These are phyloP conservation scores for Stenoptilia bipunctidactyla DNA, from an alignment of 2,888 invertebrate species.

Conservation along the genomic window DNA sequence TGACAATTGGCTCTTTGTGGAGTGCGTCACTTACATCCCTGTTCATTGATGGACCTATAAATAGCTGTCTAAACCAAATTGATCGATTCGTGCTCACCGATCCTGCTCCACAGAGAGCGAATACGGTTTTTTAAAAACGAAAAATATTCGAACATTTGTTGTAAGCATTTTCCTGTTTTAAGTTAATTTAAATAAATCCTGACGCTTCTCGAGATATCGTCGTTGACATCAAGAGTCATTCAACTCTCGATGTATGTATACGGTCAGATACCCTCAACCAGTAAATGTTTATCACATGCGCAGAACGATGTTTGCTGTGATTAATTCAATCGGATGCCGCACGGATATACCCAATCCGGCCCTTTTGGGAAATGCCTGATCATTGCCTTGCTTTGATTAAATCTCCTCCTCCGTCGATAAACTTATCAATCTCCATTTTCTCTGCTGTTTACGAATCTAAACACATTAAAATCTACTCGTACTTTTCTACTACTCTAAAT, in stretches of 20 bases:
- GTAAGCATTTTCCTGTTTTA: no score
- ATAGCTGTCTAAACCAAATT: conserved; percentile 36
- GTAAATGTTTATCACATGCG: conserved; percentile 26
- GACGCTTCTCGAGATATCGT: not conserved
- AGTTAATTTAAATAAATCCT: no score
- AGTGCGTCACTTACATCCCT: conserved; percentile 28
- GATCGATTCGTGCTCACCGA: conserved; percentile 35
- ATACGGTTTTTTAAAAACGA: not conserved
- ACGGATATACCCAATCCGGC: conserved; percentile 35
- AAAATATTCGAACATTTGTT: conserved; percentile 1
- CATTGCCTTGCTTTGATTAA: conserved; percentile 31
- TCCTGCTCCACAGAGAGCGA: not conserved
- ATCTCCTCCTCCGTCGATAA: conserved; percentile 12
- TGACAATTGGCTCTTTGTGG: conserved; percentile 48
- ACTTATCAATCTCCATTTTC: not conserved
- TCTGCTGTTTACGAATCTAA: no score
- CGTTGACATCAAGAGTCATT: not conserved
- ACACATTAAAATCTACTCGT: no score
- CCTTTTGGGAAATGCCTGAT: conserved; percentile 41
- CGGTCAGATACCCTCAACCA: not conserved
- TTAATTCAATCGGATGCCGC: conserved; percentile 58
- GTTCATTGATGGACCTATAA: conserved; percentile 38
- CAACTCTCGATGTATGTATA: not conserved
- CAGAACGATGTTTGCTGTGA: conserved; percentile 38
- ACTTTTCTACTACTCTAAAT: no score